Evolutionary conservation across 2,888 invertebrate genomes (phyloP).

Genomic region (Chloroclystis v-ata): DNA sequence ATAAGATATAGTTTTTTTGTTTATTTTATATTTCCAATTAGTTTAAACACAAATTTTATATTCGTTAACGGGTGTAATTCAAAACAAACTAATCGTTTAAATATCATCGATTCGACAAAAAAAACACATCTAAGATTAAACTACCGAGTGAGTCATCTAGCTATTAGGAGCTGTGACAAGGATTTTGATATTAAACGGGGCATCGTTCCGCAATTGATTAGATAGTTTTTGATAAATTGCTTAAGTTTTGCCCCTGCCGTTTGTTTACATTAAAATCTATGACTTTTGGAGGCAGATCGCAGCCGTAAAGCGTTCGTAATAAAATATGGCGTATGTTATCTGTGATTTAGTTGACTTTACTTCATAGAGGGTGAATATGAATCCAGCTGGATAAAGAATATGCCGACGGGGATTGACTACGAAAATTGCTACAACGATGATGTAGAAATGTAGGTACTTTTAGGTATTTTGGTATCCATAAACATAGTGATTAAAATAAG

Average conservation of each 20-base stretch:
- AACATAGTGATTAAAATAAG: too few relatives aligned
- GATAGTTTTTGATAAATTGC: slow-evolving; percentile 69
- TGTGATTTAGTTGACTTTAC: slow-evolving; percentile 1
- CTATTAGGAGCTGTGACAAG: slow-evolving; percentile 22
- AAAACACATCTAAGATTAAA: too few relatives aligned
- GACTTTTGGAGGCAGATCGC: slow-evolving; percentile 22
- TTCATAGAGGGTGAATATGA: background rate
- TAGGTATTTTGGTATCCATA: background rate
- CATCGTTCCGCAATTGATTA: slow-evolving; percentile 69
- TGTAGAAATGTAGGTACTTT: background rate
- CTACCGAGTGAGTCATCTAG: background rate
- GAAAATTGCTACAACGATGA: background rate
- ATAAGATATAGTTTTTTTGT: too few relatives aligned
- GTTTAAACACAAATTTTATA: too few relatives aligned
- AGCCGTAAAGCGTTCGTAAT: slow-evolving; percentile 2
- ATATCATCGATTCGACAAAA: too few relatives aligned
- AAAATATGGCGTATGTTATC: slow-evolving; percentile 9
- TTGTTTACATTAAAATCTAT: slow-evolving; percentile 35
- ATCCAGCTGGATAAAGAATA: background rate
- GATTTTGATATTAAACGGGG: slow-evolving; percentile 67
- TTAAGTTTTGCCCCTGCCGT: slow-evolving; percentile 43
- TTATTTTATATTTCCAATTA: background rate
- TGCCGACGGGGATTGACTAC: background rate
- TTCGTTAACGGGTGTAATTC: too few relatives aligned
- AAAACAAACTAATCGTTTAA: too few relatives aligned